Conservation (phyloP, 1,140 invertebrate species). For the Myzus persicae region DNA sequence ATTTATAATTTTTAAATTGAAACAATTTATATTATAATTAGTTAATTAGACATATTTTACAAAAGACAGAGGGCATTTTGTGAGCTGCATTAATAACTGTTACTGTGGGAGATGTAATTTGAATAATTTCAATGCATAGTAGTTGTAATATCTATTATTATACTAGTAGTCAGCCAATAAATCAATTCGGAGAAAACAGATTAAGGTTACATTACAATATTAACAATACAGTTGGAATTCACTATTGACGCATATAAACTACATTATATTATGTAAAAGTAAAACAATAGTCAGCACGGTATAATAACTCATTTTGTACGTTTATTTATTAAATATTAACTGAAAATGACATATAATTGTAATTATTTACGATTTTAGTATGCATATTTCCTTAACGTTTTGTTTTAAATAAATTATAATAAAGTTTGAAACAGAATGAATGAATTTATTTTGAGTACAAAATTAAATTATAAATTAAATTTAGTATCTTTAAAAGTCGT, state of each 20-base stretch:
- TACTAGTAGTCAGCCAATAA: not conserved
- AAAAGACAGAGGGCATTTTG: not conserved
- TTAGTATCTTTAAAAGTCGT: not conserved
- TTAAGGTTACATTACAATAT: not conserved
- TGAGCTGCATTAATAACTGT: not conserved
- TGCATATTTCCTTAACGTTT: not conserved
- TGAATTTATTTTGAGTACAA: not conserved
- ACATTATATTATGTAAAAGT: not conserved
- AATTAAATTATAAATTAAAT: constrained; percentile 16
- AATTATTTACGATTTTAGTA: not conserved
- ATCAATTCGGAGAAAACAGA: not conserved
- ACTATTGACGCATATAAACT: not conserved
- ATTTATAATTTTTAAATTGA: not conserved
- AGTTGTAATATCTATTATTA: not conserved
- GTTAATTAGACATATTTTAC: not conserved
- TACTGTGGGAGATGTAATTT: not conserved
- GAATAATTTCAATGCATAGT: not conserved
- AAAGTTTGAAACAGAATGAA: not conserved
- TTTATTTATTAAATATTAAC: constrained; percentile 13
- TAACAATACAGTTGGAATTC: not conserved
- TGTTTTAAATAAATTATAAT: constrained; percentile 16
- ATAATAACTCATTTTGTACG: not conserved
- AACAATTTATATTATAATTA: not conserved
- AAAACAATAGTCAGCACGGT: not conserved
- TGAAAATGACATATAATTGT: not conserved